Evolutionary conservation across 2,888 invertebrate species (phyloP), one percentile per base, ranked within the genome.

Genomic region (Amblyjoppa fuscipennis): DNA sequence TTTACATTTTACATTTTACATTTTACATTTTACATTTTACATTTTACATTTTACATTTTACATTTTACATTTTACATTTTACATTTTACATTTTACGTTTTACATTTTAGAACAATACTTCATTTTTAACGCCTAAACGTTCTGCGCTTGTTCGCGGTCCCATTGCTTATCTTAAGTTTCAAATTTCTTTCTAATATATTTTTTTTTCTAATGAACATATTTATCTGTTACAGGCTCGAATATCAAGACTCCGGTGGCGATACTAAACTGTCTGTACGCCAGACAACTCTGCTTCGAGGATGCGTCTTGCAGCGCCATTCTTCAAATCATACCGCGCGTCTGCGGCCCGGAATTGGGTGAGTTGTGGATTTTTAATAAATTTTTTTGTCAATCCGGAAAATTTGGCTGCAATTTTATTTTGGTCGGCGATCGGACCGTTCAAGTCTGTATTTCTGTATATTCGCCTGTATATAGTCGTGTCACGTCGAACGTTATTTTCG

Each of bases 341-440:
- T 98, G 98, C 94, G 98, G 98, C 88, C 97, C 97, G 89, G 98
- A 98, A 95, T 96, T 97, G 94, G 98, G 98, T 98, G 94, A 97
- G 96, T 95, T 77, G 45, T 84, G 71, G 9, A 41, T 77, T 38
- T 51, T 71, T 28, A 53, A 61, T 53, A 56, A n/a, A 28, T 25
- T 56, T 31, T 70, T 78, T 20, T 31, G 1, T 1, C 2, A 20
- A 34, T 7, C 11, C 7, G 7, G 2, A 0, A 20, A 16, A 25
- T 9, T 9, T 56, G 0, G 11, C 45, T 49, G 45, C 45, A 3
- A 49, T 3, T 59, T 28, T 28, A 11, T 28, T 59, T 59, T n/a
- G 9, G 25, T 25, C 25, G 0, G 3, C 7, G 5, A 25, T 9
- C 56, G 1, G 20, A 7, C 56, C 11, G 4, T 31, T 20, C 25